Evolutionary conservation across 2,113 vertebrate species (phyloP), one percentile per base, ranked within the genome.

Genomic region (Brachyhypopomus gauderio): DNA sequence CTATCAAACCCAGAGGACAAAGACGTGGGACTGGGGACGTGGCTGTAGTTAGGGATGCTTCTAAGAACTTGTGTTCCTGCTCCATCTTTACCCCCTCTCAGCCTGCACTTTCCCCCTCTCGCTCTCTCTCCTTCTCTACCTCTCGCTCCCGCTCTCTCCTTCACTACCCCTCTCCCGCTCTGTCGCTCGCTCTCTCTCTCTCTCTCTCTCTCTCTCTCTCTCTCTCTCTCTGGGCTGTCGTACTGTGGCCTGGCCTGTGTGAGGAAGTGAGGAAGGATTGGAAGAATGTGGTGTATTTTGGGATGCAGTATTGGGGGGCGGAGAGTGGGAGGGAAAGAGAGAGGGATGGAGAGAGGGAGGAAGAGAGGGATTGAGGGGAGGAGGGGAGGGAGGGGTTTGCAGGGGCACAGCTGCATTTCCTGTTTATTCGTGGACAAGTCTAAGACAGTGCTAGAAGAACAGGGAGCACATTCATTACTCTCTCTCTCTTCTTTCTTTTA

Each of bases 1-100:
- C 94, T 94, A 96, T 96, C 94, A 88, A 90, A 89, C 93, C 92
- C 82, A 34, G 72, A 74, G 23, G 64, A 56, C 27, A 95, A 95
- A 92, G 93, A 89, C 36, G 88, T 88, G 89, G 41, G 41, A 23
- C 45, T 48, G 83, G 75, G 55, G 79, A 75, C 41, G 30, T 41
- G 45, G 30, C 30, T 30, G 41, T 3, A 58, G 16, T 5, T 27
- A 85, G 88, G 92, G 94, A 96, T 92, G 93, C 92, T 94, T 95
- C 92, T 89, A 93, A 93, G 92, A 95, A 94, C 72, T 66, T 27
- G 2, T 79, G 52, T 11, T 41, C 72, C 56, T 75, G 14, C 70
- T 52, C 36, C 19, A 14, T 16, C 56, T 5, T 1, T 19, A 7
- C 59, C 8, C 9, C 25, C 30, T 30, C 30, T 30, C 30, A 30